These are phyloP conservation scores for Oryzias celebensis DNA, from an alignment of 2,113 vertebrate species.

Conservation along the genomic window DNA sequence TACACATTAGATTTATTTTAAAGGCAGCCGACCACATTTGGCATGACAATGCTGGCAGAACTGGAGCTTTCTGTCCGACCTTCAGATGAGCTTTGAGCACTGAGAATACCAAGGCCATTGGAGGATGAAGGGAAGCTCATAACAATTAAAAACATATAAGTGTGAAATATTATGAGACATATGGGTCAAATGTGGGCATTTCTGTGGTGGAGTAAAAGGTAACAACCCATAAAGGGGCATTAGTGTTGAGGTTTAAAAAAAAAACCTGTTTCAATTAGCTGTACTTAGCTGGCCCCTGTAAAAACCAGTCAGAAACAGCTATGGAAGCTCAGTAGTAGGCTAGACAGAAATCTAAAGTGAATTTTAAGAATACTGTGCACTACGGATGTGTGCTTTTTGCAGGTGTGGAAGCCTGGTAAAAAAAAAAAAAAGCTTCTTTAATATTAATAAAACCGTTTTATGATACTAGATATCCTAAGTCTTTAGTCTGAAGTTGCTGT, in stretches of 20 bases:
- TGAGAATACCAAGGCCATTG: constrained; percentile 9
- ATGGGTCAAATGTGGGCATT: constrained; percentile 5
- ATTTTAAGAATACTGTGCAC: constrained; percentile 26
- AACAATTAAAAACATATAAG: constrained; percentile 32
- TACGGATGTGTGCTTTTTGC: constrained; percentile 28
- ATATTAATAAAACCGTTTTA: constrained; percentile 54
- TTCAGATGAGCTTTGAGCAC: constrained; percentile 41
- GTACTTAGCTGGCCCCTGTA: constrained; percentile 45
- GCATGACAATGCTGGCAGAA: constrained; percentile 25
- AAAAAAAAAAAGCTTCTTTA: constrained; percentile 37
- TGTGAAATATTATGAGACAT: constrained; percentile 8
- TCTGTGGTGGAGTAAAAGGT: constrained; percentile 2
- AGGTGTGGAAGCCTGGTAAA: constrained; percentile 17
- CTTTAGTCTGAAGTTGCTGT: constrained; percentile 53
- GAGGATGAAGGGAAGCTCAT: constrained; percentile 20
- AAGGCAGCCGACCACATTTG: constrained; percentile 14
- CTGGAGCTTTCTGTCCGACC: constrained; percentile 12
- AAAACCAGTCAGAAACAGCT: constrained; percentile 52
- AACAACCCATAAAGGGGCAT: constrained; percentile 11
- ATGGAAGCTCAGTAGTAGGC: constrained; percentile 57
- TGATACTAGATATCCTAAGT: constrained; percentile 50
- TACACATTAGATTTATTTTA: constrained; percentile 20
- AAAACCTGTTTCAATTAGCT: constrained; percentile 63
- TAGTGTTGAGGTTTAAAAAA: constrained; percentile 22
- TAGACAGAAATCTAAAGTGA: constrained; percentile 59